Percentiles rank a stretch among this genome's conserved stretches.
phyloP scores from a whole-genome alignment of 1,140 invertebrate genomes.

The Zaprionus lachaisei region DNA sequence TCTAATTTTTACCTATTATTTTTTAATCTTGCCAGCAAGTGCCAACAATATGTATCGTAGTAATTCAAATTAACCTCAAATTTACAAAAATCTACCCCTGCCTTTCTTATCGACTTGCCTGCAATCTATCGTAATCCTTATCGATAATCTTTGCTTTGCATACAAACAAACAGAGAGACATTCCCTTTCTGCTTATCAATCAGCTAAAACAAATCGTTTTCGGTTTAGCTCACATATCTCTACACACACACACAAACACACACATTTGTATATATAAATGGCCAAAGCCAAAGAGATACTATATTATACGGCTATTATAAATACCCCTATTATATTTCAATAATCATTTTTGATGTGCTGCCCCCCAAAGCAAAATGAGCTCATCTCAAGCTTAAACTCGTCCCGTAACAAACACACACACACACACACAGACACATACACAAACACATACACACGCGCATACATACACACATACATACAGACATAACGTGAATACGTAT shows the following conservation, averaged over 20 bases:
- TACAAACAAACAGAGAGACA: not conserved
- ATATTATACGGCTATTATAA: constrained; percentile 13
- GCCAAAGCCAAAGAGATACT: constrained; percentile 16
- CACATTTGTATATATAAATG: not conserved
- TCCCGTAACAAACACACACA: not conserved
- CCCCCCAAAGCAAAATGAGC: constrained; percentile 69
- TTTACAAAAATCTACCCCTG: too few relatives aligned
- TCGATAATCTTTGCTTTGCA: not conserved
- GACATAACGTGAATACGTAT: not conserved
- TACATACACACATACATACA: not conserved
- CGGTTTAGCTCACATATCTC: not conserved
- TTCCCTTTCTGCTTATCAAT: constrained; percentile 8
- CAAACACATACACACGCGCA: not conserved
- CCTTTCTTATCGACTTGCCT: not conserved
- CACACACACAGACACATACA: not conserved
- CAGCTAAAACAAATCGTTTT: constrained; percentile 1
- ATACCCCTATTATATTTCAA: constrained; percentile 69
- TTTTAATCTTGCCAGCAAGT: too few relatives aligned
- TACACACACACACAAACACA: too few relatives aligned
- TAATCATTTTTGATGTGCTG: constrained; percentile 50
- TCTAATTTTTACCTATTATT: too few relatives aligned
- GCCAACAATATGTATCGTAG: too few relatives aligned
- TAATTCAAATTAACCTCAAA: too few relatives aligned
- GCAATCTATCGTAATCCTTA: not conserved
- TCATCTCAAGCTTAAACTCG: constrained; percentile 51